Evolutionary conservation across 2,113 vertebrate species (phyloP), one percentile per base, ranked within the genome.

Genomic region (Microcebus lehilahytsara): DNA sequence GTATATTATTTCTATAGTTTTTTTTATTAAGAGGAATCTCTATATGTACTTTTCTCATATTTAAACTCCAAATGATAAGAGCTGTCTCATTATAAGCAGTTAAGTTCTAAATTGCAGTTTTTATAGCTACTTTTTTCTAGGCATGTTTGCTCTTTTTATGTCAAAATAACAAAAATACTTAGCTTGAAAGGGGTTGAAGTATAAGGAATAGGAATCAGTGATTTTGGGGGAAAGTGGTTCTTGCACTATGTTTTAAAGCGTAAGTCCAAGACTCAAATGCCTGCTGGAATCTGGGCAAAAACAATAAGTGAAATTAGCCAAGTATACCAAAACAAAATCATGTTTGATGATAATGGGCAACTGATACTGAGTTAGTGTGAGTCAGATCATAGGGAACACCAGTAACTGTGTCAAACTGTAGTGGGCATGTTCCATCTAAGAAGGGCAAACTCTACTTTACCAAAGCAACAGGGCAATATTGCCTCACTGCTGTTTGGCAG

Each of bases 31-130:
- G 77, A 87, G 13, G 14, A 93, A 7, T 81, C 32, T 89, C 9
- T 56, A 5, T 2, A 1, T 64, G 25, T 34, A 58, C 8, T 64
- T 42, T 87, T 84, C 32, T 93, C 46, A 42, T 67, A 22, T 91
- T 94, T 85, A 56, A 92, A 81, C 34, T 85, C 9, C 5, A 95
- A 89, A 27, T 62, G 58, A 34, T 89, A 94, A 87, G n/a, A 87
- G 19, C 20, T 62, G 1, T 77, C 56, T 91, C 78, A 75, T 91
- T 77, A 78, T 17, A 56, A 75, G 34, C 62, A 89, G 27, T 58
- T 78, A 62, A 81, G 16, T 58, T 25, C 4, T 27, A 13, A 56
- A 53, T 86, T 93, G 56, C 9, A 64, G 16, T 86, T 93, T 80
- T 75, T 10, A 53, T n/a, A 72, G 49, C 14, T 67, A 72, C 8